A percentile compares a stretch with the other conserved stretches of the same genome.
Conservation (phyloP, 2,888 invertebrate genomes). For the Chloromyia formosa region DNA sequence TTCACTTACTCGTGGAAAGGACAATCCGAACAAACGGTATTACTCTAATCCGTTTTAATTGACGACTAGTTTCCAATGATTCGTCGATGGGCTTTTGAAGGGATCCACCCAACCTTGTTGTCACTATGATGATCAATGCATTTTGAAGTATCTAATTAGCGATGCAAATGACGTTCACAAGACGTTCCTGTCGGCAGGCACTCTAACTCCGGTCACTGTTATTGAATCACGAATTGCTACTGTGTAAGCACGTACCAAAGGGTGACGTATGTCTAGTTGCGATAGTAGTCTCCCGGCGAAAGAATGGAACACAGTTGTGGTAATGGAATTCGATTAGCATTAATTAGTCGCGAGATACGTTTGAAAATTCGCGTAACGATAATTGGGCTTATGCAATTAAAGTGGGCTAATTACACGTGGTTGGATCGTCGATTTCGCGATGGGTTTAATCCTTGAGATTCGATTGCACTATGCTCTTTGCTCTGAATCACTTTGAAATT, state of each 20-base stretch:
- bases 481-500: background rate
- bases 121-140: too few species aligned
- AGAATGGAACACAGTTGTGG: background rate
- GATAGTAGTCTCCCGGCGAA: background rate
- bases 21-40: background rate
- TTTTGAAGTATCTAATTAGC: background rate
- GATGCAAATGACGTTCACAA: conserved; percentile 3
- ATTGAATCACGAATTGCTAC: too few species aligned
- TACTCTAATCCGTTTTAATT: background rate
- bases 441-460: background rate
- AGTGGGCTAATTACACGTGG: background rate
- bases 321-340: background rate
- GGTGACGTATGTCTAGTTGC: too few species aligned
- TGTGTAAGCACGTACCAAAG: too few species aligned
- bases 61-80: background rate
- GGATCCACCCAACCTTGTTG: background rate
- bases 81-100: background rate
- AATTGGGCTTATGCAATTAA: background rate
- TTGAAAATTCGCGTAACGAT: background rate
- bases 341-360: background rate
- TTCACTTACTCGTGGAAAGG: too few species aligned
- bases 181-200: background rate
- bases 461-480: background rate
- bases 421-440: background rate
- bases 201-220: background rate